Conservation (phyloP, 1,140 invertebrate species). For the Harlomillsia oculata region DNA sequence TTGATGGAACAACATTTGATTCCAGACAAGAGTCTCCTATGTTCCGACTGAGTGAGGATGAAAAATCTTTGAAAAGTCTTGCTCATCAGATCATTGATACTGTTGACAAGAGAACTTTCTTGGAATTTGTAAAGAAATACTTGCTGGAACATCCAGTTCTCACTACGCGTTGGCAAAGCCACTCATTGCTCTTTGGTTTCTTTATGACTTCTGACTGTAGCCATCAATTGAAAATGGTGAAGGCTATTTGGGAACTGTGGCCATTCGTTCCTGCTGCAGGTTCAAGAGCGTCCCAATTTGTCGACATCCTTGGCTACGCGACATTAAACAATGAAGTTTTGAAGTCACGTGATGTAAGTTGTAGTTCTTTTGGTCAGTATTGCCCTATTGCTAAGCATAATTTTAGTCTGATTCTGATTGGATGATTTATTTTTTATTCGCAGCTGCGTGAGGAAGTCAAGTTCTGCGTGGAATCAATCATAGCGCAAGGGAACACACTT, state of each 20-base stretch:
- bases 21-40: conserved; percentile 31
- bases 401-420: not conserved
- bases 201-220: conserved; percentile 34
- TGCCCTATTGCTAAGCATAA: not conserved
- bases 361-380: conserved; percentile 38
- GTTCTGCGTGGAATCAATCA: conserved; percentile 71
- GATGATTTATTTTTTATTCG: conserved; percentile 17
- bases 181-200: conserved; percentile 65
- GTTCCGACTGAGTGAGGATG: conserved; percentile 27
- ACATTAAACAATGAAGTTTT: conserved; percentile 59
- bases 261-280: conserved; percentile 81
- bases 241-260: conserved; percentile 53
- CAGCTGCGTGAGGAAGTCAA: conserved; percentile 67
- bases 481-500: conserved; percentile 75
- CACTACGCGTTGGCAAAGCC: conserved; percentile 76
- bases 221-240: conserved; percentile 44
- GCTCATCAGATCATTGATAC: conserved; percentile 33
- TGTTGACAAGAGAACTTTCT: conserved; percentile 31
- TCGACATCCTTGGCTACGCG: conserved; percentile 88
- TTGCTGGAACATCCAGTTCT: conserved; percentile 45
- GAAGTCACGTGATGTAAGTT: conserved; percentile 35
- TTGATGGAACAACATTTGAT: conserved; percentile 34
- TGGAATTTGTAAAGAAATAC: conserved; percentile 49
- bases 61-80: conserved; percentile 30
- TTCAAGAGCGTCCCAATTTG: conserved; percentile 87